These are phyloP conservation scores for Harpagoxenus sublaevis DNA, from an alignment of 2,888 invertebrate species.

Conservation along the genomic window DNA sequence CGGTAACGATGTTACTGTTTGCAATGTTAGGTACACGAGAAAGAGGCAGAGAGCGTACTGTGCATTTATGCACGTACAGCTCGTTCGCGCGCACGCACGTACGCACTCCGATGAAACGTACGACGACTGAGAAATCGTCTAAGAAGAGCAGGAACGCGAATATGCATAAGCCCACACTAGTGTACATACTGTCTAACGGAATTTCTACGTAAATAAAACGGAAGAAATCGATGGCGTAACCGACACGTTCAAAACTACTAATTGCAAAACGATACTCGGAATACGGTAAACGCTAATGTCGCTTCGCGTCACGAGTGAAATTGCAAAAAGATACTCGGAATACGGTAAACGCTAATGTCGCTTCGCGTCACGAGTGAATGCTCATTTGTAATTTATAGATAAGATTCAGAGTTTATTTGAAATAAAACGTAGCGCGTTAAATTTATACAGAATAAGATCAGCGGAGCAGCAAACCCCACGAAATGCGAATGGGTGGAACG, in stretches of 20 bases:
- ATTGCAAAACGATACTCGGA: background rate
- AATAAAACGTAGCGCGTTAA: background rate
- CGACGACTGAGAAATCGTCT: background rate
- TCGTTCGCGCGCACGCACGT: constrained; percentile 18
- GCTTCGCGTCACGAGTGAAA: background rate
- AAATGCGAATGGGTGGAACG: background rate
- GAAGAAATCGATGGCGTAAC: background rate
- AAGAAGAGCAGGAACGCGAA: background rate
- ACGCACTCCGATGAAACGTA: constrained; percentile 24
- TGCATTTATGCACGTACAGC: constrained; percentile 53
- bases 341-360: constrained; percentile 16
- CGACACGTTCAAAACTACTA: background rate
- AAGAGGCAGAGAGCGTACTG: background rate
- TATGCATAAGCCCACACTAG: background rate
- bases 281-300: constrained; percentile 21
- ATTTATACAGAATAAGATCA: background rate
- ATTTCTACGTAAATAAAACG: constrained; percentile 25
- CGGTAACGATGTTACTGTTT: constrained; percentile 6
- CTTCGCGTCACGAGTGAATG: background rate
- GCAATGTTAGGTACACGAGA: background rate
- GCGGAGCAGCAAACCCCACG: background rate
- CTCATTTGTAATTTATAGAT: background rate
- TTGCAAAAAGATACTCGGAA: background rate
- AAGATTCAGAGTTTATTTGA: background rate
- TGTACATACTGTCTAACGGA: background rate